Conservation (phyloP, 2,113 vertebrate genomes). For the Calonectris borealis region DNA sequence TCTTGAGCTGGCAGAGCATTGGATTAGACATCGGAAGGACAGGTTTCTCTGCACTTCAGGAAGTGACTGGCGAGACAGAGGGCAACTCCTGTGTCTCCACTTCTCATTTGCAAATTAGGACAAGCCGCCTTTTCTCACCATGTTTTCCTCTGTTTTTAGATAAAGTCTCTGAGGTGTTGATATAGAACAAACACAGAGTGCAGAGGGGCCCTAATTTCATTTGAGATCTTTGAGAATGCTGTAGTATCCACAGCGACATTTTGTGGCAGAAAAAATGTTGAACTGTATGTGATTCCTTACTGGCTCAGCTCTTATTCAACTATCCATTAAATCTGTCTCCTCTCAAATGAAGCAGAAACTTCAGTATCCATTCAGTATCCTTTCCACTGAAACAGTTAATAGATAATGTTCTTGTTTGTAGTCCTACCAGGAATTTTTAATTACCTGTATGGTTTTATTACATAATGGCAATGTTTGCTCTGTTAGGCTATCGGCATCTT, state of each 20-base stretch:
- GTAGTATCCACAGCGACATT: not conserved
- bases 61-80: not conserved
- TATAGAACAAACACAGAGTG: not conserved
- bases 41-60: not conserved
- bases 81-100: not conserved
- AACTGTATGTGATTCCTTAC: not conserved
- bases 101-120: not conserved
- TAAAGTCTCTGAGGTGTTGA: not conserved
- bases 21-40: not conserved
- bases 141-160: not conserved
- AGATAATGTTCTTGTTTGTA: constrained; percentile 1
- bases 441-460: constrained; percentile 40
- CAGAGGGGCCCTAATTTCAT: not conserved
- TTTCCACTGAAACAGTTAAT: constrained; percentile 25
- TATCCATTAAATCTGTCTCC: not conserved
- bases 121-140: not conserved
- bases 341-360: not conserved
- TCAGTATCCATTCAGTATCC: not conserved
- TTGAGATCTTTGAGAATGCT: not conserved
- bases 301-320: not conserved
- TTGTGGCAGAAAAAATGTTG: not conserved
- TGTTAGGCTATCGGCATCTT: constrained; percentile 19
- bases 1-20: not conserved
- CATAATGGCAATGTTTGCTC: constrained; percentile 11
- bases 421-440: constrained; percentile 15